Evolutionary conservation across 2,797 vertebrate genomes (phyloP), one percentile per base, ranked within the genome.

Genomic region (Lutjanus argentimaculatus): DNA sequence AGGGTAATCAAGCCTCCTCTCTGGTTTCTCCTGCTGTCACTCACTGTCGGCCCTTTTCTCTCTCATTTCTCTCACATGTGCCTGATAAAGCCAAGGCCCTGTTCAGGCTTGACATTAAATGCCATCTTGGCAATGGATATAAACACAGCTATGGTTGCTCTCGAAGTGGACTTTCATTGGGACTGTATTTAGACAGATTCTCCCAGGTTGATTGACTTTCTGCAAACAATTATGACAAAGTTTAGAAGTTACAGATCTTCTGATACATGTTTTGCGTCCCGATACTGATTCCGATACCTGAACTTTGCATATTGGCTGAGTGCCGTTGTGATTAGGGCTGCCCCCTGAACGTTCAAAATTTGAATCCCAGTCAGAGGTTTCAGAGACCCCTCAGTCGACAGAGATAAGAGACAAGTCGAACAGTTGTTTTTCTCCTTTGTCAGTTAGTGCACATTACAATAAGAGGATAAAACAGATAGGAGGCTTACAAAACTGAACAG

Each of bases 1-100:
- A 82, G 83, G 73, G 79, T 89, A 90, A 92, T 88, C 88, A 71
- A 86, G 90, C 88, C 86, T 86, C 84, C 90, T 90, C 87, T 84
- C 75, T 85, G 83, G 30, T 90, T 90, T 91, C 84, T 89, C 88
- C 87, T 85, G 83, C 82, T 91, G 89, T 81, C 93, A 85, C 83
- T 91, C 89, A 87, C 83, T 79, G 51, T 75, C 75, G 21, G 72
- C 62, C 64, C 25, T 76, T 79, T 79, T 79, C 67, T 73, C 76
- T 80, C 84, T 77, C 11, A 85, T 82, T 88, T 86, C 77, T 66
- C 74, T 75, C 22, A 10, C 58, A 65, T 72, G 43, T 74, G 77
- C 62, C 19, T 25, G 16, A 21, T 61, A 59, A 82, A 79, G 70
- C 56, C 62, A 74, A 80, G 51, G 56, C 53, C 68, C 12, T 68